A percentile compares a stretch with the other conserved stretches of the same genome.
phyloP scores from a whole-genome alignment of 37 sponge, comb jelly and placozoan genomes.

The Spongia lamella region DNA sequence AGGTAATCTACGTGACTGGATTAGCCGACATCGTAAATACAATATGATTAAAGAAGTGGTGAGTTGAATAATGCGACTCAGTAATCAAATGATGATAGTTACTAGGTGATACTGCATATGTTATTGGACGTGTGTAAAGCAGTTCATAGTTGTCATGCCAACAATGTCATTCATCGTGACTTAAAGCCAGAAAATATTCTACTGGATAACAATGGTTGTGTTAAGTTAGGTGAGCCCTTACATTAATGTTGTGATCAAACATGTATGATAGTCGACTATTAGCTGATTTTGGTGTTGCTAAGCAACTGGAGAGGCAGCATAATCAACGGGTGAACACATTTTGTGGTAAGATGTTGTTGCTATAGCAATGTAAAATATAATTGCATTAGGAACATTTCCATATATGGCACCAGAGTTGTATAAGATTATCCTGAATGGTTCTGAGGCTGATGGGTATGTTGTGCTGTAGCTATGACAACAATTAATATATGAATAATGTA shows the following conservation, averaged over 20 bases:
- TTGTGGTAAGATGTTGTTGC: constrained; percentile 57
- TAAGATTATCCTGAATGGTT: constrained; percentile 60
- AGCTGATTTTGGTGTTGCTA: constrained; percentile 91
- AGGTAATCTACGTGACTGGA: constrained; percentile 88
- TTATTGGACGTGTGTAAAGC: constrained; percentile 84
- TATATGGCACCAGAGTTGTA: constrained; percentile 96
- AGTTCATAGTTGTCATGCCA: constrained; percentile 80
- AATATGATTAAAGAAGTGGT: constrained; percentile 71
- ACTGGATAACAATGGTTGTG: constrained; percentile 60
- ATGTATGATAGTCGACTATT: not conserved
- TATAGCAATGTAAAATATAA: not conserved
- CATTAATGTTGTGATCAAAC: not conserved
- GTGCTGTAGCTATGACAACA: not conserved
- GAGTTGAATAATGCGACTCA: not conserved
- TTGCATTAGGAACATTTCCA: constrained; percentile 76
- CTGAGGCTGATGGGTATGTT: constrained; percentile 11
- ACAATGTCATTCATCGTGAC: constrained; percentile 84
- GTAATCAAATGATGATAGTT: not conserved
- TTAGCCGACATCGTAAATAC: constrained; percentile 65
- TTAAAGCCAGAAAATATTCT: constrained; percentile 92
- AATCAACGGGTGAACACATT: constrained; percentile 59
- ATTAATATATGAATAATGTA: constrained; percentile 14
- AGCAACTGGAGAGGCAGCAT: constrained; percentile 22
- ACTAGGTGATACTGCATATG: constrained; percentile 78
- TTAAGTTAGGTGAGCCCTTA: constrained; percentile 68